Percentiles rank a stretch among this genome's conserved stretches.
Conservation (phyloP, 2,888 invertebrate genomes). For the Melanotus villosus region DNA sequence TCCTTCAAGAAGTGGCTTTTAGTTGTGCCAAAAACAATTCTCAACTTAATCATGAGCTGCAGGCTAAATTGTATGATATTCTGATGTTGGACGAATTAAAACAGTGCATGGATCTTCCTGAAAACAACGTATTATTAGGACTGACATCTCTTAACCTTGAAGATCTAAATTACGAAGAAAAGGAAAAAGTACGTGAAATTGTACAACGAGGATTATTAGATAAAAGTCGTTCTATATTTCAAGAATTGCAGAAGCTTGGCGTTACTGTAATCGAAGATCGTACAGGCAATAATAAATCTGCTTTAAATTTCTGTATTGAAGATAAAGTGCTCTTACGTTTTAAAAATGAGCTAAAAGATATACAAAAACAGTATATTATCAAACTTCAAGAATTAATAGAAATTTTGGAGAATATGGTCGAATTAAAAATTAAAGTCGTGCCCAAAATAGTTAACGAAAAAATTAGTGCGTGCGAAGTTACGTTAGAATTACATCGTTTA, state of each 20-base stretch:
- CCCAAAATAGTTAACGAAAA: conserved; percentile 61
- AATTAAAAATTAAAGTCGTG: conserved; percentile 61
- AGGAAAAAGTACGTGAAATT: conserved; percentile 57
- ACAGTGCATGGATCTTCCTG: conserved; percentile 19
- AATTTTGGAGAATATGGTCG: conserved; percentile 62
- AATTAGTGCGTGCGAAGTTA: conserved; percentile 61
- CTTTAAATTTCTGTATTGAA: conserved; percentile 53
- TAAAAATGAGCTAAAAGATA: conserved; percentile 63
- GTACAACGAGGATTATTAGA: conserved; percentile 60
- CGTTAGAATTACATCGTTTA: conserved; percentile 63
- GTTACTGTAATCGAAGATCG: background rate
- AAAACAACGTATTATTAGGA: conserved; percentile 34
- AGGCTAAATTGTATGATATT: conserved; percentile 56
- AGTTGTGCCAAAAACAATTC: conserved; percentile 53
- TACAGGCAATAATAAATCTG: background rate
- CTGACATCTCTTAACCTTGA: conserved; percentile 58
- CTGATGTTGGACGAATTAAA: conserved; percentile 52
- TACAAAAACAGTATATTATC: conserved; percentile 62
- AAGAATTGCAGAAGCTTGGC: conserved; percentile 44
- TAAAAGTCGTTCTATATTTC: conserved; percentile 58
- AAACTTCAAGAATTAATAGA: conserved; percentile 60
- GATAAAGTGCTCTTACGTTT: conserved; percentile 58
- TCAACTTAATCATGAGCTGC: conserved; percentile 51
- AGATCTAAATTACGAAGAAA: conserved; percentile 63
- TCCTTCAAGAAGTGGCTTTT: conserved; percentile 56